Evolutionary conservation across 2,797 vertebrate genomes (phyloP).

Genomic region (Thripadectes ignobilis): DNA sequence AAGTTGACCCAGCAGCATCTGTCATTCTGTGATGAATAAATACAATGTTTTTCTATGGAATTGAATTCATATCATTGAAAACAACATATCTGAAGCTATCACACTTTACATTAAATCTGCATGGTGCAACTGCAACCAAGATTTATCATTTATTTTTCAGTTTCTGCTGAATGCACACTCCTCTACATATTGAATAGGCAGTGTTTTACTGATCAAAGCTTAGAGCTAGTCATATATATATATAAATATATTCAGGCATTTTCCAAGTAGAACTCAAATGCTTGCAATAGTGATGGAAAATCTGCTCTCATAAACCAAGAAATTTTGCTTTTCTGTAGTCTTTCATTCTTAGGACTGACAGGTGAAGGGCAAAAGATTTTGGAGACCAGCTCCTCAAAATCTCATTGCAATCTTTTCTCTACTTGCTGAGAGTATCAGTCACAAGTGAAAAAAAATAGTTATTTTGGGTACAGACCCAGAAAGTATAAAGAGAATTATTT

Average conservation of each 20-base stretch:
- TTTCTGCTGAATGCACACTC: not conserved
- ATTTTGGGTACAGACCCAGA: not conserved
- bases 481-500: not conserved
- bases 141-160: slow-evolving; percentile 5
- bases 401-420: not conserved
- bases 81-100: not conserved
- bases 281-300: not conserved
- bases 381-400: not conserved
- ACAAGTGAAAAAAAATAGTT: not conserved
- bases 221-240: not conserved
- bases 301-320: not conserved
- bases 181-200: not conserved
- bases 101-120: slow-evolving; percentile 7
- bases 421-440: not conserved
- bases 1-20: not conserved
- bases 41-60: not conserved
- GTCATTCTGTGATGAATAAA: slow-evolving; percentile 24
- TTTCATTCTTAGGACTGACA: not conserved
- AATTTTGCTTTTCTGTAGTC: not conserved
- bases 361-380: not conserved
- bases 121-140: not conserved
- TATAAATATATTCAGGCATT: not conserved
- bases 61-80: not conserved
- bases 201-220: not conserved
- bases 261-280: not conserved